These are phyloP conservation scores for Mechanitis mazaeus DNA, from an alignment of 2,888 invertebrate species.

Conservation along the genomic window DNA sequence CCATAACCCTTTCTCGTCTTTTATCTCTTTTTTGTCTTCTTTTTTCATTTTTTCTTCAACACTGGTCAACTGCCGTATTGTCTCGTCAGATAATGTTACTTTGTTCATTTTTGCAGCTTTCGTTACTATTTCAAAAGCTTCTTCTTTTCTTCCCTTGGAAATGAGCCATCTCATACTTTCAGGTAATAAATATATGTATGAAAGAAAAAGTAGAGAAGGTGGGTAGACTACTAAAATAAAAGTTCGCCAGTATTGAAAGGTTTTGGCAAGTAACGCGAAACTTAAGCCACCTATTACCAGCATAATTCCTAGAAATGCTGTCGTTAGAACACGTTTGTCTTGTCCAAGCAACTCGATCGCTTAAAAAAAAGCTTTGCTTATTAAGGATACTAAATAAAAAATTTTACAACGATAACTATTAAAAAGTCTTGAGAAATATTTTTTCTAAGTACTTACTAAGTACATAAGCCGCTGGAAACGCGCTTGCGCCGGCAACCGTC, in stretches of 20 bases:
- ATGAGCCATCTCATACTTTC: constrained; percentile 88
- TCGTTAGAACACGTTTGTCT: constrained; percentile 62
- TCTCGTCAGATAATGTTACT: constrained; percentile 64
- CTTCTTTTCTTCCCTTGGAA: constrained; percentile 80
- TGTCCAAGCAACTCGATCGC: constrained; percentile 66
- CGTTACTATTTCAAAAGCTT: constrained; percentile 79
- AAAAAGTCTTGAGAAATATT: not conserved
- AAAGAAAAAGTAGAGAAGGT: constrained; percentile 81
- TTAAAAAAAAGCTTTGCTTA: constrained; percentile 36
- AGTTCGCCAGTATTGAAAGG: constrained; percentile 82
- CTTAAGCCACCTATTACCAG: constrained; percentile 83
- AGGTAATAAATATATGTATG: constrained; percentile 83
- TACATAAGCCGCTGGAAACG: constrained; percentile 77
- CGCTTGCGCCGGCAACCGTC: constrained; percentile 75
- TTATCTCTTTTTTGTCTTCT: constrained; percentile 42
- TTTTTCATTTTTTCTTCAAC: constrained; percentile 54
- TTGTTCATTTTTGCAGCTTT: constrained; percentile 80
- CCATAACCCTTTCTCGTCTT: constrained; percentile 46
- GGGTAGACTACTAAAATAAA: constrained; percentile 82
- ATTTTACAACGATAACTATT: not conserved
- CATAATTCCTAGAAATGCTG: constrained; percentile 63
- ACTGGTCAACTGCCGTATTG: constrained; percentile 52
- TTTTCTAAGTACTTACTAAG: constrained; percentile 46
- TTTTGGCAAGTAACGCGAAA: constrained; percentile 82
- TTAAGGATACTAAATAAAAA: not conserved